Evolutionary conservation across 2,113 vertebrate genomes (phyloP).

Genomic region (Cathartes aura): DNA sequence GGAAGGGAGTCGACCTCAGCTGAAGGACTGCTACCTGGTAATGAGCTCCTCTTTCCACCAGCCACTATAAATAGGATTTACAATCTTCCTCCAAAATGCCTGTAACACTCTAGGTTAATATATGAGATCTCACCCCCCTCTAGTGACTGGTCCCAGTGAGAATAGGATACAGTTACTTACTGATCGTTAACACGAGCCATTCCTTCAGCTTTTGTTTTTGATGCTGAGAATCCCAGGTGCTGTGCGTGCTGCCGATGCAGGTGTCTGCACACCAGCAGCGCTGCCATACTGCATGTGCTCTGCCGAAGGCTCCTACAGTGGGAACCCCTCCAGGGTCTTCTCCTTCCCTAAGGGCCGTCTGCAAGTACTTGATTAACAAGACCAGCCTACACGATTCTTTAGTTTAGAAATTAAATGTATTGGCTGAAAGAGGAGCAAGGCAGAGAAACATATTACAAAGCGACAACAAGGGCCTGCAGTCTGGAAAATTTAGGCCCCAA

Average conservation of each 20-base stretch:
- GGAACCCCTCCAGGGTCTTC: not conserved
- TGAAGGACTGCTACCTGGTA: not conserved
- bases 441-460: not conserved
- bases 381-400: rapidly evolving
- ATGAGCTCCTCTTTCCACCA: not conserved
- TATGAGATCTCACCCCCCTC: not conserved
- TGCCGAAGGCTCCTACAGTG: not conserved
- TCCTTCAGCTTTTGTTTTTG: not conserved
- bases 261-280: rapidly evolving
- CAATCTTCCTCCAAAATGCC: not conserved
- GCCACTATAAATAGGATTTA: not conserved
- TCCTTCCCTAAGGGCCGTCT: not conserved
- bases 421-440: not conserved
- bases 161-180: not conserved
- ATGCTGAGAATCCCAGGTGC: not conserved
- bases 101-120: not conserved
- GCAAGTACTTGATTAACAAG: rapidly evolving
- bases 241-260: rapidly evolving
- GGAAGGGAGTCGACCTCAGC: not conserved
- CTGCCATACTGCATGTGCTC: not conserved
- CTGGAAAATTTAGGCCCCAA: not conserved
- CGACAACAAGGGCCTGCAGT: not conserved
- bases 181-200: not conserved
- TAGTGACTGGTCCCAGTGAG: not conserved
- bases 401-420: not conserved